These are phyloP conservation scores for Olivierus martensii DNA, from an alignment of 1,140 invertebrate species.

Conservation along the genomic window DNA sequence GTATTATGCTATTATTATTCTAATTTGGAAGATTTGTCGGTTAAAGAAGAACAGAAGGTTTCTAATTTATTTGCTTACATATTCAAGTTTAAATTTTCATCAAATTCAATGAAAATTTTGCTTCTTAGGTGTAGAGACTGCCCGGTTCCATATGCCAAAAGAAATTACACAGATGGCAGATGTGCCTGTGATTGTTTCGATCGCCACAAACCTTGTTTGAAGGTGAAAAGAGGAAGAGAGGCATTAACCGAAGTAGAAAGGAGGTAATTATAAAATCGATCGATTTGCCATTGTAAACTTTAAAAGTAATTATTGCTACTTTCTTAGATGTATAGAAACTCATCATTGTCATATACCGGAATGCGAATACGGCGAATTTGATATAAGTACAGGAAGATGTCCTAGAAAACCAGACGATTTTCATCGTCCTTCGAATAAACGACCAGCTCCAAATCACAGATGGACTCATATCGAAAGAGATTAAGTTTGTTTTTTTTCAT, in stretches of 20 bases:
- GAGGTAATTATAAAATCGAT: conserved; percentile 1
- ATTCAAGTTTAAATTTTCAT: too few species aligned
- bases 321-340: conserved; percentile 4
- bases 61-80: too few species aligned
- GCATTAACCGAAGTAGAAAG: conserved; percentile 5
- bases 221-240: conserved; percentile 12
- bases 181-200: conserved; percentile 17
- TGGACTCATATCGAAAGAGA: conserved; percentile 13
- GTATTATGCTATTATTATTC: too few species aligned
- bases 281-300: too few species aligned
- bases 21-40: too few species aligned
- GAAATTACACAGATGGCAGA: conserved; percentile 3
- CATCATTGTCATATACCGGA: conserved; percentile 9
- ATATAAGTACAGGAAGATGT: conserved; percentile 6
- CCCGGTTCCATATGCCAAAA: conserved; percentile 2
- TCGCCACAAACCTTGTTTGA: conserved; percentile 10
- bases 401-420: conserved; percentile 5
- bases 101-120: too few species aligned
- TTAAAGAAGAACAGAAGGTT: too few species aligned
- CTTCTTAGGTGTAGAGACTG: conserved; percentile 12
- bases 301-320: too few species aligned
- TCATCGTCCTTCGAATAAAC: not conserved
- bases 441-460: not conserved
- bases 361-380: conserved; percentile 9
- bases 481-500: too few species aligned